Base-by-base conservation (phyloP, 64 coral and sea anemone genomes). In the Montipora efflorescens region DNA sequence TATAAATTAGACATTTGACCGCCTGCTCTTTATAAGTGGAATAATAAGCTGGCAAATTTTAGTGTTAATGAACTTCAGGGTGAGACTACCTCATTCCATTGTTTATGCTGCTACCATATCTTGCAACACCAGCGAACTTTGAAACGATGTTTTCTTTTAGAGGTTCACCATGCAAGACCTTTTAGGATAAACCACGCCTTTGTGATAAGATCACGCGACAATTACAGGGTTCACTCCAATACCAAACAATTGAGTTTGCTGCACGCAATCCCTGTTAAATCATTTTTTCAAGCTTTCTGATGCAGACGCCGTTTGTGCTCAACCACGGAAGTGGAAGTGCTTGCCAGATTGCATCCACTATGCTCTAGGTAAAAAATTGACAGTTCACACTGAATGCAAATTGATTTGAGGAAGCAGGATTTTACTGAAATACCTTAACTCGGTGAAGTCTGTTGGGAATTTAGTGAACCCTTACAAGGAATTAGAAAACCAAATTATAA, bases 161-260 rank as follows among this genome's bases (percentile, higher is more conserved):
- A 44, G 44, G 64, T 71, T 11, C n/a, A 71, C 70, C 21, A 72
- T 28, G 36, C 19, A 50, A 84, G 43, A 86, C 20, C 80, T 28
- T 45, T 9, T 5, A 7, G 44, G 9, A 82, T 8, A 82, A 16
- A 71, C 82, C 82, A 86, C 82, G 82, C 82, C 82, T 86, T 19
- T 69, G 18, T 20, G 14, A 86, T 86, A 48, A 86, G 82, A 50
- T 86, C 82, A 86, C 46, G 44, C 66, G 45, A 10, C 5, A 49
- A 50, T 72, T 64, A 64, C 14, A 44, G 28, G 10, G 8, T 44
- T 72, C 46, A 71, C 46, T 19, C 43, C 16, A 22, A 51, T 71
- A 86, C 21, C 64, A 86, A 86, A 67, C 28, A 67, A 20, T 70
- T 45, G 8, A 67, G 16, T 45, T 64, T 45, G 8, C 28, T 46